A percentile compares a stretch with the other conserved stretches of the same genome.
phyloP scores from a whole-genome alignment of 2,113 vertebrate species.

The Thunnus thynnus region DNA sequence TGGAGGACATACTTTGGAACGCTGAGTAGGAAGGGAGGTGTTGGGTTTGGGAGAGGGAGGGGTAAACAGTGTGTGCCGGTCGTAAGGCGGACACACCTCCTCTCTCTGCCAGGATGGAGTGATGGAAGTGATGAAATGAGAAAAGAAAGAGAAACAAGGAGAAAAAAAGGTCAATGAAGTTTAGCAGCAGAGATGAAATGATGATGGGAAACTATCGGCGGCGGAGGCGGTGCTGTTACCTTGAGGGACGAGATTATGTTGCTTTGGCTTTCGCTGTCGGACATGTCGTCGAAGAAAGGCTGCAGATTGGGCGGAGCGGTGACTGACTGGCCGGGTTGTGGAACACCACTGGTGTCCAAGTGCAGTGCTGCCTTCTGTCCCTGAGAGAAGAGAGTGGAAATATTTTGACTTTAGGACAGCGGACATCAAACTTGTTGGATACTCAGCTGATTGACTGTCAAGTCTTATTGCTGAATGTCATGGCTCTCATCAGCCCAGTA shows the following conservation, averaged over 20 bases:
- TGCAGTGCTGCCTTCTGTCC: slow-evolving; percentile 80
- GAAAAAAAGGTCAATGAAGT: slow-evolving; percentile 33
- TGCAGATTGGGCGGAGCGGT: slow-evolving; percentile 80
- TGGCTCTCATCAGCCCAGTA: background rate
- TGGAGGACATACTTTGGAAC: slow-evolving; percentile 81
- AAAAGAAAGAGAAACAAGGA: slow-evolving; percentile 45
- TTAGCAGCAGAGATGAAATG: slow-evolving; percentile 9
- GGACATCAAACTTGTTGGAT: background rate
- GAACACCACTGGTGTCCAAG: slow-evolving; percentile 66
- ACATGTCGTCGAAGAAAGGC: slow-evolving; percentile 82
- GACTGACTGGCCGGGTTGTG: slow-evolving; percentile 69
- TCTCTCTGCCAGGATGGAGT: slow-evolving; percentile 73
- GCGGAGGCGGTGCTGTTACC: slow-evolving; percentile 44
- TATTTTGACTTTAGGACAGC: background rate
- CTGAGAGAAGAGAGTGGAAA: slow-evolving; percentile 46
- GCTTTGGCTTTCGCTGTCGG: slow-evolving; percentile 76
- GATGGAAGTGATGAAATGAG: slow-evolving; percentile 55
- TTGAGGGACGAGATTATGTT: slow-evolving; percentile 76
- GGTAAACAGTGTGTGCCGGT: slow-evolving; percentile 86
- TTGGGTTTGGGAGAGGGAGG: slow-evolving; percentile 86
- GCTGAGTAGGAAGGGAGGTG: slow-evolving; percentile 72
- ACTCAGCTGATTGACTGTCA: background rate
- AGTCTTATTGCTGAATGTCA: background rate
- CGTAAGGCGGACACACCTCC: slow-evolving; percentile 82
- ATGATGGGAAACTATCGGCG: background rate